Conservation (phyloP, 2,797 vertebrate species). For the Podarcis siculus region DNA sequence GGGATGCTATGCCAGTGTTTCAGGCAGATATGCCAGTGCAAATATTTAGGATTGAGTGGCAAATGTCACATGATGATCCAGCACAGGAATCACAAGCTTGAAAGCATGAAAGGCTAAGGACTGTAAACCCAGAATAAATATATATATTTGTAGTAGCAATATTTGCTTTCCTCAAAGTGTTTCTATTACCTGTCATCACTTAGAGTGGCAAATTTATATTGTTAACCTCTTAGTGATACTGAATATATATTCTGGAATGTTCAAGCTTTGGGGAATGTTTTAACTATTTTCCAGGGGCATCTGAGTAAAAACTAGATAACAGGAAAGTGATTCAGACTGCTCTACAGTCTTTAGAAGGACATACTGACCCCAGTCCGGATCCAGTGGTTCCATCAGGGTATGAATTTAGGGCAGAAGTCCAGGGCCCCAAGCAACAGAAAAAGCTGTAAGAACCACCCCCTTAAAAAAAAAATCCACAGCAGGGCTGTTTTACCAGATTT, state of each 20-base stretch:
- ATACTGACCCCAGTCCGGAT: background rate
- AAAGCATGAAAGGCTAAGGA: background rate
- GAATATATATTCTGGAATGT: conserved; percentile 38
- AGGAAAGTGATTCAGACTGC: conserved; percentile 19
- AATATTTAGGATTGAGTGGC: background rate
- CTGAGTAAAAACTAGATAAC: conserved; percentile 57
- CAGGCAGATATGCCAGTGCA: background rate
- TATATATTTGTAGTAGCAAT: no score
- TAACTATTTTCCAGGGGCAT: conserved; percentile 40
- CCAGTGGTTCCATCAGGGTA: background rate
- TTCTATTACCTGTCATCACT: background rate
- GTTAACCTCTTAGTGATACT: conserved; percentile 40
- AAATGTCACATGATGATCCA: background rate
- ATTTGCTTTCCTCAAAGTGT: background rate
- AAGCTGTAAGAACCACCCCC: no score
- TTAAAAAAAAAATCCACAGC: no score
- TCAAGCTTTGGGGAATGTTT: conserved; percentile 38
- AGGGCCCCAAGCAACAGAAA: background rate
- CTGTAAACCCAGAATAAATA: background rate
- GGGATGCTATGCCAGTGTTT: background rate
- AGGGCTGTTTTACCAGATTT: no score
- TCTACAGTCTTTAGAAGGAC: background rate
- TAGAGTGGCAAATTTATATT: conserved; percentile 18
- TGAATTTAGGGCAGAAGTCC: background rate
- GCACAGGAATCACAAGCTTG: background rate